Base-by-base conservation (phyloP, 2,888 invertebrate species). In the Cryptus armator region DNA sequence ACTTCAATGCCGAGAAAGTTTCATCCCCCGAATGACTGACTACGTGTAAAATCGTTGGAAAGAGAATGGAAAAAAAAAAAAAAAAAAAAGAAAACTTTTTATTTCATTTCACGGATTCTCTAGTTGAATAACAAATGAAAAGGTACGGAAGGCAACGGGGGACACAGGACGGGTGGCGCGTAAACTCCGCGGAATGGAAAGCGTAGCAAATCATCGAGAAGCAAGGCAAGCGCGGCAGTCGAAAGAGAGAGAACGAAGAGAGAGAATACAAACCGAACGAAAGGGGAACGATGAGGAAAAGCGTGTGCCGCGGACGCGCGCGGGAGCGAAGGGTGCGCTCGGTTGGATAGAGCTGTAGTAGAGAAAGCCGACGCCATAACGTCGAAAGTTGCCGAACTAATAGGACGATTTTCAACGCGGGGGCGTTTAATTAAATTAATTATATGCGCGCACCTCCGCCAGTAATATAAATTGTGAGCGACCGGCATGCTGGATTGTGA, bases 381-480 rank as follows among this genome's bases (percentile, higher is more conserved):
- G 88, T 86, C 85, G 88, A 90, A 93, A 93, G 93, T 93, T 91
- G 88, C 88, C 87, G 83, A 91, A 90, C 91, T 90, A 90, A 91
- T 89, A 89, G 90, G 89, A 91, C 90, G 90, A 90, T 91, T 93
- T 93, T 93, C 93, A 91, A 89, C 91, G 91, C 89, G 75, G 89
- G 90, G 89, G 90, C 91, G 92, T 93, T 93, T 93, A 93, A 93
- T 93, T 93, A 93, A 93, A 93, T 93, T 93, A 93, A 93, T 93
- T 93, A 93, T 93, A 93, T 92, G 93, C 92, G 91, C 93, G 91
- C 92, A 89, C 89, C 91, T 90, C 80, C 90, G 91, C 88, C 89
- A 90, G 91, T 92, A 91, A 92, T 92, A 92, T 92, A 92, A 93
- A 93, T 93, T 92, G 91, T 90, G 92, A 91, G 92, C 90, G 91